Conservation (phyloP, 1,140 invertebrate genomes). For the Neoseiulus cucumeris region DNA sequence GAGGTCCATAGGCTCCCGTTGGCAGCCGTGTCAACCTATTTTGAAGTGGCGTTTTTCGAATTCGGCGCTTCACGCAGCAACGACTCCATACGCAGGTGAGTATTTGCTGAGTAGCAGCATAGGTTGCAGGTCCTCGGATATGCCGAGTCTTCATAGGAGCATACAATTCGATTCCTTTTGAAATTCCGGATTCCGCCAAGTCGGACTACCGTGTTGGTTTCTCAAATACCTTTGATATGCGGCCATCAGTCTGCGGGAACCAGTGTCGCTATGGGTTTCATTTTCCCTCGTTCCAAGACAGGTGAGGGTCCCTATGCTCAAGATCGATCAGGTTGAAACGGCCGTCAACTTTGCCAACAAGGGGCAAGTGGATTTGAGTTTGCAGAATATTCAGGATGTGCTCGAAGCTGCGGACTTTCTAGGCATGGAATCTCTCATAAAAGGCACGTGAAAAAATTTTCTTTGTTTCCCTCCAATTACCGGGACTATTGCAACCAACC, state of each 20-base stretch:
- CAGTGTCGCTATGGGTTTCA: not conserved
- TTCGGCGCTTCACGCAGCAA: not conserved
- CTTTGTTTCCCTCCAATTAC: not conserved
- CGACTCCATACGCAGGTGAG: not conserved
- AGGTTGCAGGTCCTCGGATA: not conserved
- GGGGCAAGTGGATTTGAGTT: not conserved
- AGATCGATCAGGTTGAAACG: not conserved
- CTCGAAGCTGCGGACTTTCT: constrained; percentile 6
- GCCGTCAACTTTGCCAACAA: not conserved
- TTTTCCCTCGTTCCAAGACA: not conserved
- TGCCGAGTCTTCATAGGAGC: not conserved
- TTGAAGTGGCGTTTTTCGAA: not conserved
- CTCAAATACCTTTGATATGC: not conserved
- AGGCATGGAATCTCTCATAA: not conserved
- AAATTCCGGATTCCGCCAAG: not conserved
- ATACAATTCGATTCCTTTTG: not conserved
- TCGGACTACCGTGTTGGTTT: not conserved
- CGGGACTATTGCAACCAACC: not conserved
- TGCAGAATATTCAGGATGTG: not conserved
- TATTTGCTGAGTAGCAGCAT: not conserved
- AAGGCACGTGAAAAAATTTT: not conserved
- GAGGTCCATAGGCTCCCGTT: not conserved
- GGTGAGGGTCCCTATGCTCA: not conserved
- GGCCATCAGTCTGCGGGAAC: not conserved
- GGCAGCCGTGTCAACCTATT: not conserved